Percentiles rank a stretch among this genome's conserved stretches.
Conservation (phyloP, 2,113 vertebrate genomes). For the Leuciscus idus region DNA sequence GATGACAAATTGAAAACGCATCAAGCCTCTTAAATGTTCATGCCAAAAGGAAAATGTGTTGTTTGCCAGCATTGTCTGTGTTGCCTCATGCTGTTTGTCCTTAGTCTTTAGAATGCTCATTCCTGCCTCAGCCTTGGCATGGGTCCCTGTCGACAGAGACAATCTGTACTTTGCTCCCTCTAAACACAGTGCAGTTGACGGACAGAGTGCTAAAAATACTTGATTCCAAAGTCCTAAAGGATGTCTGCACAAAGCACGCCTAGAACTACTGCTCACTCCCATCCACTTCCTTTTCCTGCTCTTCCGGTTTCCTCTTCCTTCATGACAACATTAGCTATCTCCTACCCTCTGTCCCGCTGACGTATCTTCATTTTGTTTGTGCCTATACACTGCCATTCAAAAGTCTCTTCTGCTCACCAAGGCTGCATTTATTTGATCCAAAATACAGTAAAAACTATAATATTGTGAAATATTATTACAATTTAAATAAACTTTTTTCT, state of each 20-base stretch:
- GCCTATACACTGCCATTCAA: not conserved
- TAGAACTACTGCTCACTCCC: constrained; percentile 57
- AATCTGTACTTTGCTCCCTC: constrained; percentile 47
- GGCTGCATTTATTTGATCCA: too few species aligned
- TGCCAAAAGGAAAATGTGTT: not conserved
- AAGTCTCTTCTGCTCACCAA: too few species aligned
- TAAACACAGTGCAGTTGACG: constrained; percentile 22
- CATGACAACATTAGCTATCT: constrained; percentile 50
- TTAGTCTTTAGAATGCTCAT: constrained; percentile 12
- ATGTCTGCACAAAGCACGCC: constrained; percentile 47
- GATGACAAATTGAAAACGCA: not conserved
- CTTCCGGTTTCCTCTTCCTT: constrained; percentile 70
- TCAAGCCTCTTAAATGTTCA: not conserved
- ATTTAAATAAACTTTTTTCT: too few species aligned
- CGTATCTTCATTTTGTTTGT: not conserved
- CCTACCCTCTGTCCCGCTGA: not conserved
- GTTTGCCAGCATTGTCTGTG: constrained; percentile 10
- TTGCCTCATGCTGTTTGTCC: constrained; percentile 1
- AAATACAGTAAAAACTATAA: too few species aligned
- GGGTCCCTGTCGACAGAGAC: not conserved
- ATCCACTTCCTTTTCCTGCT: constrained; percentile 65
- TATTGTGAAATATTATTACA: too few species aligned
- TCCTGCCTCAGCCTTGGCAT: not conserved
- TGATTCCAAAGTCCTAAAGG: constrained; percentile 44
- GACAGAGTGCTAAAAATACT: constrained; percentile 67